Conservation (phyloP, 30 jellyfish, hydroid and myxozoan species). For the Chrysaora quinquecirrha region DNA sequence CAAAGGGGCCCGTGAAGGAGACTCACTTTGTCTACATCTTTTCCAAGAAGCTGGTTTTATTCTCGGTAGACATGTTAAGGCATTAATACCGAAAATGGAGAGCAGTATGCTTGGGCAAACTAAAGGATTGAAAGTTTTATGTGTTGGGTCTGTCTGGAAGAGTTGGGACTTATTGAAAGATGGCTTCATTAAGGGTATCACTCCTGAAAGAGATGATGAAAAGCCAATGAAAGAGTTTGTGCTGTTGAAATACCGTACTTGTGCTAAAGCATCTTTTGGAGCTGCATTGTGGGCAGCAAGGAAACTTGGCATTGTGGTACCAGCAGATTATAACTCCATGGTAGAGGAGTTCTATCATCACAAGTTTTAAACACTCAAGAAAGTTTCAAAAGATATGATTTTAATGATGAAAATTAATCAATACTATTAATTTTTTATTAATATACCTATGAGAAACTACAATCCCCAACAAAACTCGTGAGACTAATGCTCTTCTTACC, state of each 20-base stretch:
- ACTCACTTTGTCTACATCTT: conserved; percentile 57
- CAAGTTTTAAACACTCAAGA: conserved; percentile 17
- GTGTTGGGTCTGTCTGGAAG: conserved; percentile 95
- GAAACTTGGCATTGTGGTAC: conserved; percentile 47
- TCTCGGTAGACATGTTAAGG: conserved; percentile 82
- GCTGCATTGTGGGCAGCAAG: conserved; percentile 93
- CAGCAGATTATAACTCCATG: conserved; percentile 70
- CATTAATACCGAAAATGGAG: conserved; percentile 82
- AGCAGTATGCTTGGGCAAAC: conserved; percentile 39
- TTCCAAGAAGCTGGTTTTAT: conserved; percentile 75
- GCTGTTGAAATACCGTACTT: conserved; percentile 62
- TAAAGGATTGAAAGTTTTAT: conserved; percentile 65
- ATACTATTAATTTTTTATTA: too few relatives aligned
- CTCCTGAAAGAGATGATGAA: conserved; percentile 67
- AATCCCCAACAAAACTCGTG: too few relatives aligned
- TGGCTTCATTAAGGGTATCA: conserved; percentile 78
- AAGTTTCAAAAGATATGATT: background rate
- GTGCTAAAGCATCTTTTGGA: conserved; percentile 88
- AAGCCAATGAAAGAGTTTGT: conserved; percentile 51
- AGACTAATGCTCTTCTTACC: too few relatives aligned
- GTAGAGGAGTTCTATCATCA: conserved; percentile 61
- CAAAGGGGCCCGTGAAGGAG: conserved; percentile 76
- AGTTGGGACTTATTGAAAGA: conserved; percentile 79
- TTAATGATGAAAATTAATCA: too few relatives aligned
- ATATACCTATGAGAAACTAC: too few relatives aligned